A percentile compares a stretch with the other conserved stretches of the same genome.
phyloP scores from a whole-genome alignment of 2,113 vertebrate species.

The Ageneiosus marmoratus region DNA sequence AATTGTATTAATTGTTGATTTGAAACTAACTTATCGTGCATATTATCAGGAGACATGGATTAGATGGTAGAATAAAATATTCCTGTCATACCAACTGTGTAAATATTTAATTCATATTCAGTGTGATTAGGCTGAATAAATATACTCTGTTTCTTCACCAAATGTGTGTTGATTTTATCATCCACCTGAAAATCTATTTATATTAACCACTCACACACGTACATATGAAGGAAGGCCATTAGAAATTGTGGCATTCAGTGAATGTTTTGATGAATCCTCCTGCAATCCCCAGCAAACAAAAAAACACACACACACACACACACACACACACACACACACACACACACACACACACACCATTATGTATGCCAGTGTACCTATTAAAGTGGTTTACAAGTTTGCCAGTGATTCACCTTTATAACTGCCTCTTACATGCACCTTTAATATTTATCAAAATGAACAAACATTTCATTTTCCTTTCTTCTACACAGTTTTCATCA shows the following conservation, averaged over 20 bases:
- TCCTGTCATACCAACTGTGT: constrained; percentile 41
- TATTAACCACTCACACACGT: background rate
- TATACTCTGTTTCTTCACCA: constrained; percentile 21
- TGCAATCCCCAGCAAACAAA: no score
- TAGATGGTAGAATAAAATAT: constrained; percentile 30
- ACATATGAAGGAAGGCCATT: background rate
- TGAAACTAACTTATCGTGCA: constrained; percentile 13
- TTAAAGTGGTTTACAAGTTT: background rate
- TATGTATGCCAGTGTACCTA: background rate
- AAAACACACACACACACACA: no score
- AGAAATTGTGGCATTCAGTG: background rate
- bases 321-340: no score
- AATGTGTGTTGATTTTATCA: constrained; percentile 26
- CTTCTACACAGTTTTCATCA: no score
- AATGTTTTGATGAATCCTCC: background rate
- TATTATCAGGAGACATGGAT: constrained; percentile 29
- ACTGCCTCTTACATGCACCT: background rate
- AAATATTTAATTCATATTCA: constrained; percentile 47
- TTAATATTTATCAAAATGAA: background rate
- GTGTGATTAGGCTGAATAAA: constrained; percentile 46
- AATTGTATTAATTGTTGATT: constrained; percentile 17
- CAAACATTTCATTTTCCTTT: background rate
- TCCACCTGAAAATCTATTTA: background rate
- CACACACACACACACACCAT: no score
- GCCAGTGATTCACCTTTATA: background rate